These are phyloP conservation scores for Aphelocoma californica DNA, from an alignment of 2,797 vertebrate species.

Conservation along the genomic window DNA sequence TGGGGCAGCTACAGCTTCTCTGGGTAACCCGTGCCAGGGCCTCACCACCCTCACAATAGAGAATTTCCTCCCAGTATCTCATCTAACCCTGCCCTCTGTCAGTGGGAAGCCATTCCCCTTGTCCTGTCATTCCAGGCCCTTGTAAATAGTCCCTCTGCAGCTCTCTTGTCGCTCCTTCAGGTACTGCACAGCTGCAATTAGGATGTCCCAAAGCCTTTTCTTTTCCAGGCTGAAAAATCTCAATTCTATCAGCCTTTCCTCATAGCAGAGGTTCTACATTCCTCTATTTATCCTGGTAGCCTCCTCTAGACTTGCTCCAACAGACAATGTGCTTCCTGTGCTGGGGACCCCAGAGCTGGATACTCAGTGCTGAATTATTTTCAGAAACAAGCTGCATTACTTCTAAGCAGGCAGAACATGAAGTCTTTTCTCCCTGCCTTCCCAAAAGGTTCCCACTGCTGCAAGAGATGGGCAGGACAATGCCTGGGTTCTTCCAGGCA, in stretches of 20 bases:
- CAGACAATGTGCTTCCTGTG: too few relatives aligned
- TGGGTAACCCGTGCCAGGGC: not conserved
- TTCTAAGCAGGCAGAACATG: not conserved
- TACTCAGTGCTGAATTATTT: not conserved
- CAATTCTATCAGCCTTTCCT: not conserved
- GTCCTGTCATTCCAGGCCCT: not conserved
- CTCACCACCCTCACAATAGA: rapidly evolving
- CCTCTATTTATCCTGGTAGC: not conserved
- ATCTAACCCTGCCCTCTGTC: not conserved
- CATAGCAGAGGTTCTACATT: not conserved
- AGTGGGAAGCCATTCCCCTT: not conserved
- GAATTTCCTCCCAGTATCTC: not conserved
- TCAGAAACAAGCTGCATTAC: not conserved
- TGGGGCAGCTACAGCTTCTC: not conserved
- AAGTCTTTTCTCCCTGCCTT: not conserved
- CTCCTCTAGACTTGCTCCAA: not conserved
- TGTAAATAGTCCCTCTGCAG: not conserved
- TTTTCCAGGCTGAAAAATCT: not conserved
- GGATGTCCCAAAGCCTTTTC: not conserved
- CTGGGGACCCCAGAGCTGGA: not conserved
- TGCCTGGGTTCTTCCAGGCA: not conserved
- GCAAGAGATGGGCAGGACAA: rapidly evolving
- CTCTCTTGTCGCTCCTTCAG: not conserved
- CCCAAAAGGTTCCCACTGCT: not conserved
- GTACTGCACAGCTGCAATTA: not conserved